Base-by-base conservation (phyloP, 1,140 invertebrate species). In the Ceratoteleas bidentatus region DNA sequence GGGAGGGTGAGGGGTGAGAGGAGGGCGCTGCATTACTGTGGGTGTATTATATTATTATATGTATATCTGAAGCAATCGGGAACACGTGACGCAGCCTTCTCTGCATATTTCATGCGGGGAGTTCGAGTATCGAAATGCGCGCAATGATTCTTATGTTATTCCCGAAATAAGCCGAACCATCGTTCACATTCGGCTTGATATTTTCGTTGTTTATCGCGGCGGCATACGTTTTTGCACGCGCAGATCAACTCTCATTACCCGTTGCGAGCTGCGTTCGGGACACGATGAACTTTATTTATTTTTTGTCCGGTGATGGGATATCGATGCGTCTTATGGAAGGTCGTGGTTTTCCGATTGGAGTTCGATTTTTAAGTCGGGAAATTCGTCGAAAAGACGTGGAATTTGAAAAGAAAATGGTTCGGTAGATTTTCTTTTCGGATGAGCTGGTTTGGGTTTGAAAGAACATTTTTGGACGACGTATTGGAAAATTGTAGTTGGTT, bases 71-170 rank as follows among this genome's bases (percentile, higher is more conserved):
- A 77, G 87, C 86, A 87, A 90, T 90, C 87, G 84, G 52, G 56
- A 81, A 78, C 88, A 91, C 85, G 86, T 91, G 89, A 87, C 88
- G 90, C 85, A 82, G 57, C 10, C 56, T 69, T 61, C 69, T 68
- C 76, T 66, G 78, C 82, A 86, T 83, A 84, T 85, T 81, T 75
- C 76, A 58, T 73, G 50, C 75, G 57, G 57, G 66, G 61, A 60
- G 75, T 74, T 82, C 85, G 50, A 24, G 74, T 82, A 84, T 80
- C 82, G 77, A 72, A 84, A 75, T 70, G 68, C 61, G 81, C 87
- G 87, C 90, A 75, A 75, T 91, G 87, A 88, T 91, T 91, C 84
- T 87, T 87, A 85, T 88, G 85, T 90, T 90, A 91, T 89, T 90
- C 87, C 86, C 86, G 87, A 85, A 86, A 81, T 66, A 77, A 61